phyloP scores from a whole-genome alignment of 2,113 vertebrate genomes.

The Oenanthe melanoleuca region DNA sequence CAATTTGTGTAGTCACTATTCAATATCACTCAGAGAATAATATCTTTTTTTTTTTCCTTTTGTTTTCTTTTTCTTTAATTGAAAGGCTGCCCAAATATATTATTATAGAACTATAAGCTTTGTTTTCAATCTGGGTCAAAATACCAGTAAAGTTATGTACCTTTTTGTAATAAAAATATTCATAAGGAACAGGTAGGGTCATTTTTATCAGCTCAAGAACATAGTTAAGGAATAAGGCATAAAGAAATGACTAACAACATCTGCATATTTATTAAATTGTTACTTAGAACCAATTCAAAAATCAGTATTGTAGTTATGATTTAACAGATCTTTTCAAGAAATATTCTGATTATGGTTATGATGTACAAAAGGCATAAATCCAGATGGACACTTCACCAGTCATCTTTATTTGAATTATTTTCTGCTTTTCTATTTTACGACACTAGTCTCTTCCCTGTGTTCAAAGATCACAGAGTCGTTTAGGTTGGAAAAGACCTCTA shows the following conservation, averaged over 20 bases:
- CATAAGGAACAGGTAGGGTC: background rate
- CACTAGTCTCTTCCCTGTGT: background rate
- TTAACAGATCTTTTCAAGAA: background rate
- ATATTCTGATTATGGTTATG: background rate
- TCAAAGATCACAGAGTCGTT: background rate
- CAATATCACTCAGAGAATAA: background rate
- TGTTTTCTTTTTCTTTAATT: background rate
- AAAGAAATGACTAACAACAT: background rate
- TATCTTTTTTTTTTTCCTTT: background rate
- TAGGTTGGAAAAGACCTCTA: background rate
- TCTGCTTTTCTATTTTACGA: background rate
- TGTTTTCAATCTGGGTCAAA: background rate
- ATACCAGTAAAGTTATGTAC: background rate
- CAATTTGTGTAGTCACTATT: background rate
- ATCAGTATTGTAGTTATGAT: background rate
- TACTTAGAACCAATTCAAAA: background rate
- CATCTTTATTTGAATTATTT: background rate
- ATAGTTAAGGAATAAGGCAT: background rate
- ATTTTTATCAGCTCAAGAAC: background rate
- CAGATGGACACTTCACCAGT: background rate
- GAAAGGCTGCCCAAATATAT: background rate
- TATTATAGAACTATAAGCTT: background rate
- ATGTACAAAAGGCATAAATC: background rate
- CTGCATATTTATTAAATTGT: background rate
- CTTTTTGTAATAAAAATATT: background rate